Base-by-base conservation (phyloP, 2,888 invertebrate genomes). In the Hedya salicella region DNA sequence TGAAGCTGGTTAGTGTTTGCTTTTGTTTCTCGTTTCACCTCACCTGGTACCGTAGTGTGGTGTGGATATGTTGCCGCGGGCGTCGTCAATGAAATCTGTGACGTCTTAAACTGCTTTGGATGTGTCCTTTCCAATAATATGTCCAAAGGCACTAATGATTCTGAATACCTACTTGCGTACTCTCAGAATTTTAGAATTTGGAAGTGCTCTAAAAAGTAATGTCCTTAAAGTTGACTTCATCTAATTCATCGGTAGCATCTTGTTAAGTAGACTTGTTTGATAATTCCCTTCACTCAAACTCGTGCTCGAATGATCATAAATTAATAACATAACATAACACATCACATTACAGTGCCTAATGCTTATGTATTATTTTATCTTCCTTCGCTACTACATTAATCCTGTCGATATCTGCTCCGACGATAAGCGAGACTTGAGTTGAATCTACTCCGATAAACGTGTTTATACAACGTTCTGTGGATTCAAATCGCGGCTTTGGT, bases 1-100 rank as follows among this genome's bases (percentile, higher is more conserved):
- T 91, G 80, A 91, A 91, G 78, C 78, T 91, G 91, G 91, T 91
- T 78, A 87, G 91, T 88, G 70, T 75, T 67, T 70, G 69, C 68
- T 78, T 76, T 25, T 25, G 25, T 25, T 75, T 74, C 71, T 62
- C 66, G 74, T 76, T 71, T 81, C 77, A 75, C 73, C 75, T 62
- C 19, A 54, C 52, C 48, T 66, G 48, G 48, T 13, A 19, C 50
- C n/a, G 50, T 52, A 6, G 19, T 32, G 57, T 52, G 32, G 57
- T 53, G 59, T 52, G 40, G 57, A 44, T 40, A 21, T 64, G 32
- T 40, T 16, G 32, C 36, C 11, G 36, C 36, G 36, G 36, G 36
- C 14, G 30, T 14, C 32, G 36, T 46, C 17, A 44, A 56, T 57
- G 8, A 19, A 25, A 13, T 13, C n/a, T 19, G 36, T 36, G 19